These are phyloP conservation scores for Pelusios castaneus DNA, from an alignment of 2,113 vertebrate genomes.

Conservation along the genomic window DNA sequence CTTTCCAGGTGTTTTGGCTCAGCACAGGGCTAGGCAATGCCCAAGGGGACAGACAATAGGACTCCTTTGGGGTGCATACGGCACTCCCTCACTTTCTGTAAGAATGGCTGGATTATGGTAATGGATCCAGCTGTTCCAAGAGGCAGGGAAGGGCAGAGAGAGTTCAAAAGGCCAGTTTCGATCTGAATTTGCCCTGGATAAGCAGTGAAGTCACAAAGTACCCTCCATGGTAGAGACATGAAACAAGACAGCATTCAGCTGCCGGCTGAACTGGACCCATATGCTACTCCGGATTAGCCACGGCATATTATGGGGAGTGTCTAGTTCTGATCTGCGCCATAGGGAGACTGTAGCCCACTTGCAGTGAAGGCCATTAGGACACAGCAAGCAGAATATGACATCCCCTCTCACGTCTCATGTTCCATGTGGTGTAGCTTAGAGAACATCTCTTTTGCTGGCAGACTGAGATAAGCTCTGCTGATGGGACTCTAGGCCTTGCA, in stretches of 20 bases:
- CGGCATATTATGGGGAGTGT: not conserved
- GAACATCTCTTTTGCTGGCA: not conserved
- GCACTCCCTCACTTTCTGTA: not conserved
- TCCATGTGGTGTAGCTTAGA: rapidly evolving
- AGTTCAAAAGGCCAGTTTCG: not conserved
- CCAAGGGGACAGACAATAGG: not conserved
- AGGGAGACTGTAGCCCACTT: not conserved
- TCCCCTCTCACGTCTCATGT: rapidly evolving
- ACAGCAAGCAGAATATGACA: not conserved
- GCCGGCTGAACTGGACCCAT: not conserved
- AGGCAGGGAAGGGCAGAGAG: not conserved
- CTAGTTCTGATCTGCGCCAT: not conserved
- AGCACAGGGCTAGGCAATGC: not conserved
- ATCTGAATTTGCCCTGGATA: not conserved
- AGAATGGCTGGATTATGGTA: not conserved
- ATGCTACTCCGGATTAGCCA: not conserved
- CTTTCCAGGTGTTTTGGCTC: not conserved
- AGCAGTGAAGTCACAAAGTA: conserved; percentile 2
- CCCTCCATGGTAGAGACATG: not conserved
- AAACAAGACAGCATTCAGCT: not conserved
- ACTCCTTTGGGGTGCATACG: not conserved
- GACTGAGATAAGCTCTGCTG: not conserved
- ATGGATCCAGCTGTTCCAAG: not conserved
- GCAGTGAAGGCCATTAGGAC: not conserved
- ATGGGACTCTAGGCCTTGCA: not conserved